Evolutionary conservation across 2,113 vertebrate species (phyloP), one percentile per base, ranked within the genome.

Genomic region (Lucifuga dentata): DNA sequence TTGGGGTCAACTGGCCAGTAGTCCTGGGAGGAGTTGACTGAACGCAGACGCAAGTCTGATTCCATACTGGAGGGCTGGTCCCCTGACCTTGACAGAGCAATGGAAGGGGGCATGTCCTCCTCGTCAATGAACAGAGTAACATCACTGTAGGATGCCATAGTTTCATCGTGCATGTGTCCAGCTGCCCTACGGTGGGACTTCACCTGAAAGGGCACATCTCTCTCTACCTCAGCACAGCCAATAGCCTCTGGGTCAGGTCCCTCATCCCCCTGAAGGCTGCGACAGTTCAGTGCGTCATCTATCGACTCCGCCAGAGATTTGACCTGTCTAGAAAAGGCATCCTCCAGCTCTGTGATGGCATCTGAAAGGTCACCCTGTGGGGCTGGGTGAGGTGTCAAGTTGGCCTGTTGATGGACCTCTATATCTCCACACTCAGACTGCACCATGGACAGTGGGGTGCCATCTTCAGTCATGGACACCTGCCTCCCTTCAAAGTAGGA

Each of bases 121-220:
- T 99, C 98, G 0, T 99, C 97, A 0, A 99, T 99, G 82, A 96
- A 99, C 71, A 99, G 90, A 0, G 98, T 98, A 51, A 99, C 97
- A 0, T 98, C 96, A 0, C 96, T 96, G 61, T 99, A 99, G 0
- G 97, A 98, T 0, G 97, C 95, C 3, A 96, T 93, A 59, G 96
- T 95, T 75, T 98, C 95, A 7, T 98, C 95, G 10, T 94, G 91
- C 79, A 95, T 90, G 66, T 88, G 93, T 68, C 91, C 95, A 51
- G 94, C 90, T 20, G 79, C 61, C 2, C 86, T 82, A 68, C 92
- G 94, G 75, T 93, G 95, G 0, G 94, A 80, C 68, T 95, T 92
- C 44, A 89, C 85, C 20, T 93, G 90, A 78, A 90, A 91, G 20
- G 86, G 79, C 56, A 79, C 80, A 6, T 94, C 91, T 55, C 94